Base-by-base conservation (phyloP, 1,140 invertebrate genomes). In the Drosophila pallidifrons region DNA sequence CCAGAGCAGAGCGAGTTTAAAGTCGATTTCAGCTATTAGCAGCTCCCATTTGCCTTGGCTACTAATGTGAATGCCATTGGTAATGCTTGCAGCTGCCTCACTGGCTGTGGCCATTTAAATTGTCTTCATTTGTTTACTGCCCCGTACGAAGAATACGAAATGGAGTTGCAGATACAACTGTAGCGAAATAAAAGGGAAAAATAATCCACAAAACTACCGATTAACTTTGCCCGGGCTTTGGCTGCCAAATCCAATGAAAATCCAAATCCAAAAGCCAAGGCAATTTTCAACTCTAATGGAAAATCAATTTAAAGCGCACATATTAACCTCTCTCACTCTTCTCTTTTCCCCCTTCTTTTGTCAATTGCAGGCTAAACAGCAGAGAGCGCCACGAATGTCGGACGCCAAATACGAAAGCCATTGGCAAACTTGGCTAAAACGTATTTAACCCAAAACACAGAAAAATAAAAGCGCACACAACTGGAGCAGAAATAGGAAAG, bases 361-460 rank as follows among this genome's bases (percentile, higher is more conserved):
- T 54, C 51, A 35, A 6, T 87, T 87, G 46, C 78, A 86, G 82
- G 75, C 74, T 64, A 66, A 76, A 65, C 52, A 65, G 52, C 69
- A 46, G 54, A 66, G 61, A 68, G 68, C 61, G 47, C 68, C 69
- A 80, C 85, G 86, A 90, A 89, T 89, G 86, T 82, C 86, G 85
- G 63, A 83, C 78, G 79, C 66, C 80, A 69, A 75, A 89, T 80
- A 75, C 67, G 68, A 79, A 85, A 89, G 81, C 81, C 85, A 89
- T 89, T 85, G 85, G 85, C 85, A 60, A 88, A 89, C 85, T 89
- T 89, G 85, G 85, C 85, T 87, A 83, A 87, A 88, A 79, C 85
- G 85, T 63, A 89, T 80, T 83, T 83, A 88, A 83, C 74, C 78
- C 63, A 71, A 73, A 68, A 25, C 20, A 25, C 20, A 25, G 20